Percentiles rank a stretch among this genome's conserved stretches.
Evolutionary conservation across 2,888 invertebrate species (phyloP).

Genomic region (Melieria picta): DNA sequence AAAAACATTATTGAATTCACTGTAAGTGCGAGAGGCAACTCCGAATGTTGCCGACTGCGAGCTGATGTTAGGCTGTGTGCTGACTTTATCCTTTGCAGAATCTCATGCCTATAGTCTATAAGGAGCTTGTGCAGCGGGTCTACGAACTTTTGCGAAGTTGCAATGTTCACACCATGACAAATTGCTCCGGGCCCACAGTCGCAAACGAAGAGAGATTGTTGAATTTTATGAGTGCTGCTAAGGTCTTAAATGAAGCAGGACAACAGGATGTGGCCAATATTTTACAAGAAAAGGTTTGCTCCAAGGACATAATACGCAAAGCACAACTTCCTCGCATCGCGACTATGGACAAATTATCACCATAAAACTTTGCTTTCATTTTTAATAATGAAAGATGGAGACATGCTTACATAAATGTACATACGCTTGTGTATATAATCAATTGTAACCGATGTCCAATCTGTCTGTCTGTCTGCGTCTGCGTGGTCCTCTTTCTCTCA

Average conservation of each 20-base stretch:
- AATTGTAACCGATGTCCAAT: too few species aligned
- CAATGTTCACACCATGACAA: constrained; percentile 1
- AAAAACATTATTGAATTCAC: constrained; percentile 52
- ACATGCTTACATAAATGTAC: neutral
- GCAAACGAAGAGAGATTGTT: constrained; percentile 17
- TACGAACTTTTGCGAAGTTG: constrained; percentile 37
- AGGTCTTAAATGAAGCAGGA: constrained; percentile 38
- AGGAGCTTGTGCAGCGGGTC: constrained; percentile 34
- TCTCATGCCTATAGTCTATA: constrained; percentile 42
- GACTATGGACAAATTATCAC: too few species aligned
- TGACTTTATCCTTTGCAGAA: constrained; percentile 32
- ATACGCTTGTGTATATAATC: neutral
- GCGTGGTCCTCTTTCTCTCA: too few species aligned
- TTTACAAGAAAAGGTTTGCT: constrained; percentile 25
- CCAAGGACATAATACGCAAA: too few species aligned
- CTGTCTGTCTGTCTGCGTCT: too few species aligned
- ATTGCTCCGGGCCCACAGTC: constrained; percentile 13
- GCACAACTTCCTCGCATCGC: too few species aligned
- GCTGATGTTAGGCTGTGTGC: too few species aligned
- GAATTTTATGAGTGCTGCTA: constrained; percentile 28
- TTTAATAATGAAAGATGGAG: too few species aligned
- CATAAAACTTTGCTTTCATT: too few species aligned
- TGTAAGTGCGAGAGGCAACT: constrained; percentile 31
- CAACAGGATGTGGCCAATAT: constrained; percentile 33
- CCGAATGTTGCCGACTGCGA: too few species aligned